Evolutionary conservation across 2,797 vertebrate species (phyloP), one percentile per base, ranked within the genome.

Genomic region (Chrysocyon brachyurus): DNA sequence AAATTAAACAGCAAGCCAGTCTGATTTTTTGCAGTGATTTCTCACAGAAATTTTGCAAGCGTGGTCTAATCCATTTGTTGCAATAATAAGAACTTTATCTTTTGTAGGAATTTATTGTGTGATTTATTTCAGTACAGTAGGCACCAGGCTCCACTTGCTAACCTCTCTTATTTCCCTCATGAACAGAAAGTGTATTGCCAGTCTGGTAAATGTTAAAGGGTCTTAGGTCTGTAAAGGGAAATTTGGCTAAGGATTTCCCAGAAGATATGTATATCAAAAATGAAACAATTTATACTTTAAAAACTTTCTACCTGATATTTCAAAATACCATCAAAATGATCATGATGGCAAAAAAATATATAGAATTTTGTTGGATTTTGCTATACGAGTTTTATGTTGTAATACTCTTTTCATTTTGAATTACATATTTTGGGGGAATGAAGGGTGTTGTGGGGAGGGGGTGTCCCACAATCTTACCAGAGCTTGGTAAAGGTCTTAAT

Each of bases 21-120:
- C 57, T 46, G 87, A 33, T 73, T 83, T 59, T 31, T 15, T 28
- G 16, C 12, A 59, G 17, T 6, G 17, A 24, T 72, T 84, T 92
- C 82, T 93, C 24, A 56, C 17, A 56, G 73, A 68, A 95, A 59
- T 16, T 66, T 78, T 68, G n/a, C 31, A 54, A 87, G 77, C 54
- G 22, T 54, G 7, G 57, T 66, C 21, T 36, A 70, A 57, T n/a
- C 24, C 40, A 61, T 40, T 64, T 36, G 22, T 66, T 94, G 40
- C 33, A 86, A 82, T 54, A 91, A 73, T 28, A 46, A n/a, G n/a
- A 89, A 79, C 52, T 63, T 75, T 73, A 40, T 87, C 66, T 79
- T 96, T 92, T 22, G 49, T 56, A 81, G 91, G 93, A 86, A 70
- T 82, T 57, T 19, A 49, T n/a, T 91, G 8, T 40, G 52, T 81